A percentile compares a stretch with the other conserved stretches of the same genome.
Evolutionary conservation across 2,888 invertebrate species (phyloP).

Genomic region (Aquatica leii): DNA sequence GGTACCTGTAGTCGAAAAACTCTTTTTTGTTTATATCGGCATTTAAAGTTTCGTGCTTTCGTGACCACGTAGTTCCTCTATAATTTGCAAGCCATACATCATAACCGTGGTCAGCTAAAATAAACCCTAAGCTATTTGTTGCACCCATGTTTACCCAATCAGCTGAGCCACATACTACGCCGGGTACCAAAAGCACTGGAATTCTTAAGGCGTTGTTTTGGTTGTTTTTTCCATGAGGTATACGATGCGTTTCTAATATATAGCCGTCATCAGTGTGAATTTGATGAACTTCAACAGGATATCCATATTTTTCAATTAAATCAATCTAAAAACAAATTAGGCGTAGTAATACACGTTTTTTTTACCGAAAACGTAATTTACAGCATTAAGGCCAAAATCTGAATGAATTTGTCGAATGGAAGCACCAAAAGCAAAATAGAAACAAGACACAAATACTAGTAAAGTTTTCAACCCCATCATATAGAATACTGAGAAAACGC

Average conservation of each 20-base stretch:
- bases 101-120: slow-evolving; percentile 60
- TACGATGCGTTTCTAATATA: background rate
- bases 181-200: slow-evolving; percentile 62
- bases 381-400: slow-evolving; percentile 6
- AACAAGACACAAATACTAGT: too few species aligned
- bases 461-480: too few species aligned
- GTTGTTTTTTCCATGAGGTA: background rate
- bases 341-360: too few species aligned
- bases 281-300: background rate
- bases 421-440: too few species aligned
- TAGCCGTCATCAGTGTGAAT: background rate
- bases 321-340: slow-evolving; percentile 15
- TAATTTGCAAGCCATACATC: slow-evolving; percentile 70
- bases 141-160: slow-evolving; percentile 77
- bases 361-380: background rate
- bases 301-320: slow-evolving; percentile 10
- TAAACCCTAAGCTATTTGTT: slow-evolving; percentile 62
- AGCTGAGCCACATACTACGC: slow-evolving; percentile 75
- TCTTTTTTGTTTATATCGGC: slow-evolving; percentile 52
- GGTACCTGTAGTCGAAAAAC: slow-evolving; percentile 59
- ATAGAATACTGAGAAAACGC: too few species aligned
- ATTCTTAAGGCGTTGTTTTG: background rate
- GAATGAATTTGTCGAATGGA: slow-evolving; percentile 46
- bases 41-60: slow-evolving; percentile 59
- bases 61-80: background rate